These are phyloP conservation scores for Macquaria australasica DNA, from an alignment of 2,113 vertebrate species.

Conservation along the genomic window DNA sequence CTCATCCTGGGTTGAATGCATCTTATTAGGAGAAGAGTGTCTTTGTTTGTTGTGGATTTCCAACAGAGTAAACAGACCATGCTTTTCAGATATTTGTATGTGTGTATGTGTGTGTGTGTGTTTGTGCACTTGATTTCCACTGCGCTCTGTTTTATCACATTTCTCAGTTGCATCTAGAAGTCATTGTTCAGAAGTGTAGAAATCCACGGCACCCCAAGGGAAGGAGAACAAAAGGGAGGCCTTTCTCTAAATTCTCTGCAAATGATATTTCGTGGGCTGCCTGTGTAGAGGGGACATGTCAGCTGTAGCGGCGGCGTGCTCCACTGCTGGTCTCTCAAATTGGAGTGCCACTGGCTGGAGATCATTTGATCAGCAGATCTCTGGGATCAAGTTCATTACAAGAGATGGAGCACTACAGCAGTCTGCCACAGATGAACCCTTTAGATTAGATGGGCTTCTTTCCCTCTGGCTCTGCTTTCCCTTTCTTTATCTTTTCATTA, in stretches of 20 bases:
- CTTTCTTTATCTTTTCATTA: conserved; percentile 43
- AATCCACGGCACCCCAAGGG: conserved; percentile 9
- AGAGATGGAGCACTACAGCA: conserved; percentile 50
- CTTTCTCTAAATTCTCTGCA: conserved; percentile 48
- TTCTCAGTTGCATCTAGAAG: conserved; percentile 35
- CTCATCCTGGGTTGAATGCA: conserved; percentile 51
- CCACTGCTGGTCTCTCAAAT: conserved; percentile 43
- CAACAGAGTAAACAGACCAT: conserved; percentile 36
- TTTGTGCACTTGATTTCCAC: neutral
- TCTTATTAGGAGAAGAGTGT: conserved; percentile 53
- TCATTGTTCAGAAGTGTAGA: conserved; percentile 32
- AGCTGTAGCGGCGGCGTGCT: neutral
- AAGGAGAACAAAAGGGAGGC: conserved; percentile 28
- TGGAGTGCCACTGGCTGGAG: conserved; percentile 49
- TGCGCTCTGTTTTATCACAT: conserved; percentile 21
- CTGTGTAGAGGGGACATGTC: conserved; percentile 9
- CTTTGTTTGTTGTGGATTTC: conserved; percentile 65
- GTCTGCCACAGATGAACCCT: conserved; percentile 53
- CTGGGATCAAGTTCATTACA: conserved; percentile 70
- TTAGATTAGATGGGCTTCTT: conserved; percentile 47
- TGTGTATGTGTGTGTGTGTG: conserved; percentile 3
- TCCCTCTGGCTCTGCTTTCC: conserved; percentile 16
- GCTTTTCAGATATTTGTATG: neutral
- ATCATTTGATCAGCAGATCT: conserved; percentile 66
- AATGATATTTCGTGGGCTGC: conserved; percentile 7